phyloP scores from a whole-genome alignment of 1,140 invertebrate species.

The Drosophila sturtevanti region DNA sequence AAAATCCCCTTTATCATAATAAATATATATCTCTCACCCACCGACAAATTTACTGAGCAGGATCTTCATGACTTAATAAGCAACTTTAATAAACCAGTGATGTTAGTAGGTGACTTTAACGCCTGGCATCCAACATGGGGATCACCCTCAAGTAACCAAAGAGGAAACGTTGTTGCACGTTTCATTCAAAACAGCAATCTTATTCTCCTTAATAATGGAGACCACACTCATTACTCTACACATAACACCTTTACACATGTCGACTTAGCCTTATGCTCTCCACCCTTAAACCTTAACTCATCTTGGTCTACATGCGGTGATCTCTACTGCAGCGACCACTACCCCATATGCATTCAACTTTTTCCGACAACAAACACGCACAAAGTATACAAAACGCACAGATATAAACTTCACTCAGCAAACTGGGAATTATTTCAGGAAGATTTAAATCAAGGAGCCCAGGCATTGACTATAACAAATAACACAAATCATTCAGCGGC shows the following conservation, averaged over 20 bases:
- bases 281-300: neutral
- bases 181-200: too few species aligned
- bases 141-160: conserved; percentile 4
- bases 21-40: too few species aligned
- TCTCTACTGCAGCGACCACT: neutral
- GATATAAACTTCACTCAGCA: conserved; percentile 19
- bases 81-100: neutral
- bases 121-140: conserved; percentile 4
- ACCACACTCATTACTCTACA: conserved; percentile 12
- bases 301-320: conserved; percentile 1
- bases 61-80: neutral
- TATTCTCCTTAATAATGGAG: conserved; percentile 9
- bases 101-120: conserved; percentile 11
- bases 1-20: conserved; percentile 1
- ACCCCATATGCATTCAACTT: too few species aligned
- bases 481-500: neutral
- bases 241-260: conserved; percentile 16
- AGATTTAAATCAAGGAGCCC: too few species aligned
- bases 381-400: neutral
- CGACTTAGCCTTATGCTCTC: neutral
- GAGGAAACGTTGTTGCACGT: conserved; percentile 2
- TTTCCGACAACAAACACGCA: neutral
- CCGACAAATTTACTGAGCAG: too few species aligned
- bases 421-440: too few species aligned
- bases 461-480: neutral